Conservation (phyloP, 2,113 vertebrate genomes). For the Chionis minor region DNA sequence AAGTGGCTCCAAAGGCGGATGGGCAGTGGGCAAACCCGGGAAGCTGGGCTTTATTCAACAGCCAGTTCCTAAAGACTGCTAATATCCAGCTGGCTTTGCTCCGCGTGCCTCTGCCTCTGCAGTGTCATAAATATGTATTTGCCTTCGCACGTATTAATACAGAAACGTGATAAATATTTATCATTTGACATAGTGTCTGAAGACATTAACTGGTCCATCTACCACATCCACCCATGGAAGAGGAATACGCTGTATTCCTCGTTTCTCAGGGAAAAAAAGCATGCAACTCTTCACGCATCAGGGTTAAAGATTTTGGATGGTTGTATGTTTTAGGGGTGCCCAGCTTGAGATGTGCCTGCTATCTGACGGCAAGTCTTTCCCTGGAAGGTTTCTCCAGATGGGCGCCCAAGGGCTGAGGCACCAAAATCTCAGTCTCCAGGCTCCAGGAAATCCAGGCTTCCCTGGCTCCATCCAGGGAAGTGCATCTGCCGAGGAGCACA, state of each 20-base stretch:
- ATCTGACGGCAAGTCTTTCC: neutral
- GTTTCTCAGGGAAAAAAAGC: neutral
- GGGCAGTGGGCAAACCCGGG: neutral
- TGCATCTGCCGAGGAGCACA: neutral
- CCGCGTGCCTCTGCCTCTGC: neutral
- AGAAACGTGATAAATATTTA: constrained; percentile 52
- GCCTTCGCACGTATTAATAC: neutral
- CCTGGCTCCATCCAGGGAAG: neutral
- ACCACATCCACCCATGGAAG: neutral
- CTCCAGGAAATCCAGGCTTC: too few species aligned
- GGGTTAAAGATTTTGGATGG: fast-evolving
- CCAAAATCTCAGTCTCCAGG: neutral
- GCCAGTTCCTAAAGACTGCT: neutral
- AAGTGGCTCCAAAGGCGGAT: neutral
- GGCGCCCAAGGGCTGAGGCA: neutral
- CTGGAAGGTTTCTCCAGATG: neutral
- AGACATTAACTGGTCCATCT: neutral
- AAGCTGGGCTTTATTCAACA: neutral
- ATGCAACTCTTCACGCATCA: fast-evolving
- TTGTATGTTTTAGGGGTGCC: neutral
- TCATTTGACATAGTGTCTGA: neutral
- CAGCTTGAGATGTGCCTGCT: neutral
- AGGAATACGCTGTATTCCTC: neutral
- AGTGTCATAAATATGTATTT: constrained; percentile 44
- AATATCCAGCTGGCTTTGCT: neutral